Percentiles rank a stretch among this genome's conserved stretches.
These are phyloP conservation scores for Elmis aenea DNA, from an alignment of 2,888 invertebrate species.

Conservation along the genomic window DNA sequence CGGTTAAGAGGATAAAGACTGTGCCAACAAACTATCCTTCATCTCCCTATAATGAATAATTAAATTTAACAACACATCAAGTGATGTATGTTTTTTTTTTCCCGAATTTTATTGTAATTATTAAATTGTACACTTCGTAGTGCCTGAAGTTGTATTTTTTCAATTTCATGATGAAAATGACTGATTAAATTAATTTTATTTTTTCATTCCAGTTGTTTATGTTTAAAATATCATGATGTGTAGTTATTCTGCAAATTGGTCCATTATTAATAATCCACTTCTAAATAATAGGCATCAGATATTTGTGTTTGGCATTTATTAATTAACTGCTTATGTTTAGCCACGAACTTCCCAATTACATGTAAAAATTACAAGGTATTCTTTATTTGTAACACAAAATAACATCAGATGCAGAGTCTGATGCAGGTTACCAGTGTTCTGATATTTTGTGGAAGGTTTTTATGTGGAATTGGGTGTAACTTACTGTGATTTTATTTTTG, in stretches of 20 bases:
- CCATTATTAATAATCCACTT: too few species aligned
- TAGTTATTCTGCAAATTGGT: constrained; percentile 16
- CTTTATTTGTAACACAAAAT: too few species aligned
- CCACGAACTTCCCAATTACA: too few species aligned
- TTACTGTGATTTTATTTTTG: too few species aligned
- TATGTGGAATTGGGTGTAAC: too few species aligned
- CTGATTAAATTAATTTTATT: constrained; percentile 2
- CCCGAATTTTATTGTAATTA: constrained; percentile 15
- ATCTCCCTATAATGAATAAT: constrained; percentile 17
- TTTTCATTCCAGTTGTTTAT: constrained; percentile 12
- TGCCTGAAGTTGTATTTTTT: constrained; percentile 24
- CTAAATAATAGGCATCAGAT: too few species aligned
- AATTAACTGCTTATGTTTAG: too few species aligned
- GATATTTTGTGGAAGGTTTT: too few species aligned
- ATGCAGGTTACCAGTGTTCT: too few species aligned
- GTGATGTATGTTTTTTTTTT: constrained; percentile 23
- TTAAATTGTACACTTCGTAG: constrained; percentile 22
- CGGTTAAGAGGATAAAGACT: constrained; percentile 58
- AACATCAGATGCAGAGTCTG: too few species aligned
- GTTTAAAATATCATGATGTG: constrained; percentile 13
- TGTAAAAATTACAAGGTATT: too few species aligned
- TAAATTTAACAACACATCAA: constrained; percentile 22
- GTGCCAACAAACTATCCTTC: constrained; percentile 26
- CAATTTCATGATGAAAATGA: constrained; percentile 1
- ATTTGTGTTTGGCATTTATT: too few species aligned